These are phyloP conservation scores for Blennius ocellaris DNA, from an alignment of 2,113 vertebrate species.

Conservation along the genomic window DNA sequence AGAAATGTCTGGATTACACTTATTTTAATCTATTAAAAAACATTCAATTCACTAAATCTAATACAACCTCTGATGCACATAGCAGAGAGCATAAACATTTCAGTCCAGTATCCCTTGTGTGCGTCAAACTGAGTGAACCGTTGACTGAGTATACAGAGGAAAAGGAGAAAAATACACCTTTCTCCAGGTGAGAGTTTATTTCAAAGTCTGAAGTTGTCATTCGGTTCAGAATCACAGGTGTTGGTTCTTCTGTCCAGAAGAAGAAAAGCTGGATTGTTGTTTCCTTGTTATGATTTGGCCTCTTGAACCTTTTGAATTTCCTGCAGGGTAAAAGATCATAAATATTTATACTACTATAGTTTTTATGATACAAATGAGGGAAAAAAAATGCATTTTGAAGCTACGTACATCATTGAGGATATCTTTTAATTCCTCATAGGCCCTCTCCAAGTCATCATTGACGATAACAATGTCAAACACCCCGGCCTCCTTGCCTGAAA, in stretches of 20 bases:
- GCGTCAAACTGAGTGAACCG: slow-evolving; percentile 1
- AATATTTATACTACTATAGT: too few species aligned
- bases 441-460: slow-evolving; percentile 90
- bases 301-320: slow-evolving; percentile 82
- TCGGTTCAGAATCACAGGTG: slow-evolving; percentile 5
- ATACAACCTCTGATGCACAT: slow-evolving; percentile 7
- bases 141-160: neutral
- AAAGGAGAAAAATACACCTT: slow-evolving; percentile 15
- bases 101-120: neutral
- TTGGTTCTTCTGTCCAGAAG: slow-evolving; percentile 20
- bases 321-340: slow-evolving; percentile 50
- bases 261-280: neutral
- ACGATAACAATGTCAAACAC: slow-evolving; percentile 93
- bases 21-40: neutral
- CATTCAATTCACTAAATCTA: slow-evolving; percentile 31
- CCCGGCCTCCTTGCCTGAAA: slow-evolving; percentile 90
- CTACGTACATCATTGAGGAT: slow-evolving; percentile 88
- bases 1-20: neutral
- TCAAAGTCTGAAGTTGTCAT: slow-evolving; percentile 1
- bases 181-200: neutral
- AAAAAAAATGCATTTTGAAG: neutral
- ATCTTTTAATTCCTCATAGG: slow-evolving; percentile 88
- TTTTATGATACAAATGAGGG: too few species aligned
- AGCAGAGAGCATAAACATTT: slow-evolving; percentile 8
- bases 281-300: slow-evolving; percentile 60